Evolutionary conservation across 1,140 invertebrate genomes (phyloP).

Genomic region (Aphaenogaster ashmeadi): DNA sequence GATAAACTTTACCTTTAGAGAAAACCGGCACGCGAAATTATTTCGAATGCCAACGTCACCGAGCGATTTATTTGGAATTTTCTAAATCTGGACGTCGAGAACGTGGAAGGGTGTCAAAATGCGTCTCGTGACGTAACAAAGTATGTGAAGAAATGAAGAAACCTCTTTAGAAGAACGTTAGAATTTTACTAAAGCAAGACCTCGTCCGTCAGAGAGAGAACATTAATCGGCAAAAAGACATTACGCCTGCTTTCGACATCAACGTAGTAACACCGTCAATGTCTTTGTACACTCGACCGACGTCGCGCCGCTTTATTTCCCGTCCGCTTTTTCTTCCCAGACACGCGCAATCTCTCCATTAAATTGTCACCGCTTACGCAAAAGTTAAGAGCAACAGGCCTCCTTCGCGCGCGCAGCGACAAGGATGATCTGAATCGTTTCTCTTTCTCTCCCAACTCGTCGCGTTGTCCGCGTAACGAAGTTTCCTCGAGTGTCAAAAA

Average conservation of each 20-base stretch:
- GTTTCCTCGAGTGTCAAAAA: slow-evolving; percentile 36
- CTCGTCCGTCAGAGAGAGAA: not conserved
- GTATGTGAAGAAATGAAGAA: not conserved
- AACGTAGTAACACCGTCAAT: not conserved
- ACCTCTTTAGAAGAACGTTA: not conserved
- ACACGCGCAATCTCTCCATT: not conserved
- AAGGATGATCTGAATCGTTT: not conserved
- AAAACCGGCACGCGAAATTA: not conserved
- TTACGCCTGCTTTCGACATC: not conserved
- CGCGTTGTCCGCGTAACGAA: not conserved
- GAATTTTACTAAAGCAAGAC: not conserved
- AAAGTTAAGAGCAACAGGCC: not conserved
- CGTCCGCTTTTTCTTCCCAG: not conserved
- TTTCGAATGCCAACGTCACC: not conserved
- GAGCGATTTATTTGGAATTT: slow-evolving; percentile 36
- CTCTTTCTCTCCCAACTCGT: not conserved
- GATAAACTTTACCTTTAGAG: not conserved
- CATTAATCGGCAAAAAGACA: not conserved
- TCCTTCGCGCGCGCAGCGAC: not conserved
- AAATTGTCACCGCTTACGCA: slow-evolving; percentile 11
- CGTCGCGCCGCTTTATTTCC: not conserved
- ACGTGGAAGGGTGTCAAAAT: not conserved
- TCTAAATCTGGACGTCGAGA: not conserved
- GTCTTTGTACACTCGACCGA: not conserved
- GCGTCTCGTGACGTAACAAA: not conserved